Conservation (phyloP, 1,140 invertebrate genomes). For the Oppia nitens region DNA sequence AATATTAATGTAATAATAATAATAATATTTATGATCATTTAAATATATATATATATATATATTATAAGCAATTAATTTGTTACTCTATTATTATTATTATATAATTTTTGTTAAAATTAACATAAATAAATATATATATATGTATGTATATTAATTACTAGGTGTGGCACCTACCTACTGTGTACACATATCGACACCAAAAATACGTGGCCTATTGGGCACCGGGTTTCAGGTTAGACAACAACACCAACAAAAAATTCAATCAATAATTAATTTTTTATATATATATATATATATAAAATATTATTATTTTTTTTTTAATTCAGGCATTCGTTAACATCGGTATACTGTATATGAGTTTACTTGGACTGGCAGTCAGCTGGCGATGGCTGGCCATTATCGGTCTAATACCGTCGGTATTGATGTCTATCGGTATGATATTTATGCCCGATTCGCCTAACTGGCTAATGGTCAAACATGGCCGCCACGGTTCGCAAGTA, state of each 20-base stretch:
- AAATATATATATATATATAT: too few species aligned
- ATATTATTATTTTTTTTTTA: neutral
- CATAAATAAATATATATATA: too few species aligned
- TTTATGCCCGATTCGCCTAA: constrained; percentile 13
- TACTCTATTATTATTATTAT: too few species aligned
- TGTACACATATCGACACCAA: constrained; percentile 68
- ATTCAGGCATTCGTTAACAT: neutral
- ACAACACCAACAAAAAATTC: too few species aligned
- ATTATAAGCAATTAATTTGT: too few species aligned
- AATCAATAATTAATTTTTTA: too few species aligned
- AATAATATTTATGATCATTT: too few species aligned
- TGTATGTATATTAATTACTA: too few species aligned
- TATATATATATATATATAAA: too few species aligned
- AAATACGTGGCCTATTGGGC: constrained; percentile 57
- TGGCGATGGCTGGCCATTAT: constrained; percentile 4
- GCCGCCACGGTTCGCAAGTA: neutral
- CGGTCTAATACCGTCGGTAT: neutral
- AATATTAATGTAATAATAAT: too few species aligned
- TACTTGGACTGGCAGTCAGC: constrained; percentile 2
- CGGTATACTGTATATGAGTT: neutral
- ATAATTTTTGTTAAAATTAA: too few species aligned
- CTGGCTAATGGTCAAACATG: neutral
- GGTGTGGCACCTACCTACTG: constrained; percentile 56
- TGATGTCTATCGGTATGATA: constrained; percentile 8
- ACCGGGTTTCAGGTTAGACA: constrained; percentile 60